These are phyloP conservation scores for Aphyosemion australe DNA, from an alignment of 2,113 vertebrate species.

Conservation along the genomic window DNA sequence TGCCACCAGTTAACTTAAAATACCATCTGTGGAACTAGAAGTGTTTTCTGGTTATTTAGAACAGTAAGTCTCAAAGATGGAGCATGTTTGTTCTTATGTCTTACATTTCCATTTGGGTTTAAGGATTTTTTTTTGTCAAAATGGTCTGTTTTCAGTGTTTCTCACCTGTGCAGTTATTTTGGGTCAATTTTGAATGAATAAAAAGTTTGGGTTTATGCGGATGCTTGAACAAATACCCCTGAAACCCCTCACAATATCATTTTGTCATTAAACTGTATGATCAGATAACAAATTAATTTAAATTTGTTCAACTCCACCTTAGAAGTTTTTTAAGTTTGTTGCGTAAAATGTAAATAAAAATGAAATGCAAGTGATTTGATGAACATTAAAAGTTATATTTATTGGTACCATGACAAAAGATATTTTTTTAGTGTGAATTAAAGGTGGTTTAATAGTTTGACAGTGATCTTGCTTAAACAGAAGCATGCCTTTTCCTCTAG, in stretches of 20 bases:
- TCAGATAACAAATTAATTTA: background rate
- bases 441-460: background rate
- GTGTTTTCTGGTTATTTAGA: background rate
- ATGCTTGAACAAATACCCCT: constrained; percentile 23
- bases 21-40: background rate
- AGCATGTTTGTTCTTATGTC: constrained; percentile 4
- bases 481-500: background rate
- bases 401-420: too few relatives aligned
- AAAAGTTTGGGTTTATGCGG: constrained; percentile 34
- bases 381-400: background rate
- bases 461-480: background rate
- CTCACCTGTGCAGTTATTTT: constrained; percentile 29
- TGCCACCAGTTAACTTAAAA: too few relatives aligned
- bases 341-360: background rate
- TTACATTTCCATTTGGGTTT: background rate
- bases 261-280: background rate
- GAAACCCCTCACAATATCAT: background rate
- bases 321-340: too few relatives aligned
- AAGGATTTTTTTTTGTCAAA: constrained; percentile 13
- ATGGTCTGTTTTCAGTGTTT: constrained; percentile 9
- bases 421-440: too few relatives aligned
- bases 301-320: too few relatives aligned
- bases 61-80: background rate
- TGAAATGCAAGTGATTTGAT: background rate
- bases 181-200: constrained; percentile 56